Percentiles rank a stretch among this genome's conserved stretches.
These are phyloP conservation scores for Scaptomyza cyrtandrae DNA, from an alignment of 2,888 invertebrate species.

Conservation along the genomic window DNA sequence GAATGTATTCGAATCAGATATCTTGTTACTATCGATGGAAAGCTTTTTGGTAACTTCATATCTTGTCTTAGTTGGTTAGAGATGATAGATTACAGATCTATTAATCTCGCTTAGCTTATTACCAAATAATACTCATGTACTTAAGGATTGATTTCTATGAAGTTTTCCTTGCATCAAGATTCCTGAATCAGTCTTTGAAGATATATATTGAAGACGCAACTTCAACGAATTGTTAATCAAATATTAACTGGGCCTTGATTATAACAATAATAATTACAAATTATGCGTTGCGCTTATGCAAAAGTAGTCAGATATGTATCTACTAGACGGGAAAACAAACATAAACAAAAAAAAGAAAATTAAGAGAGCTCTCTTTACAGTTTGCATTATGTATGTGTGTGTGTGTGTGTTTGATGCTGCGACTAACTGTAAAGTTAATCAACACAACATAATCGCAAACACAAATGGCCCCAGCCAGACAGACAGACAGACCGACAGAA, in stretches of 20 bases:
- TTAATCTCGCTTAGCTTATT: too few relatives aligned
- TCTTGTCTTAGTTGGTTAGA: too few relatives aligned
- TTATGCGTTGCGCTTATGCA: conserved; percentile 23
- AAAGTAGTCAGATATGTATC: conserved; percentile 3
- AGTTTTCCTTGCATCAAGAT: not conserved
- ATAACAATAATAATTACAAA: conserved; percentile 29
- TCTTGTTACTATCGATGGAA: too few relatives aligned
- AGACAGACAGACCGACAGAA: conserved; percentile 10
- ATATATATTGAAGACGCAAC: not conserved
- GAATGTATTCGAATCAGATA: too few relatives aligned
- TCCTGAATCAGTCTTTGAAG: not conserved
- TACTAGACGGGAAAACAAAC: not conserved
- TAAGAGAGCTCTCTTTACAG: conserved; percentile 42
- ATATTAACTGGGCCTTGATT: conserved; percentile 6
- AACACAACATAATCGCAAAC: conserved; percentile 71
- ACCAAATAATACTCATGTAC: too few relatives aligned
- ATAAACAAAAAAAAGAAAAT: not conserved
- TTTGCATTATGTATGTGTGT: conserved; percentile 15
- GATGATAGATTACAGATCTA: too few relatives aligned
- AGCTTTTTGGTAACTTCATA: too few relatives aligned
- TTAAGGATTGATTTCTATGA: not conserved
- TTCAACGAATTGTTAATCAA: not conserved
- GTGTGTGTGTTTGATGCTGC: conserved; percentile 25
- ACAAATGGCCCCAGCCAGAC: conserved; percentile 14
- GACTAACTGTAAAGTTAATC: conserved; percentile 65